Percentiles rank a stretch among this genome's conserved stretches.
These are phyloP conservation scores for Oopsacas minuta DNA, from an alignment of 37 sponge, comb jelly and placozoan genomes.

Conservation along the genomic window DNA sequence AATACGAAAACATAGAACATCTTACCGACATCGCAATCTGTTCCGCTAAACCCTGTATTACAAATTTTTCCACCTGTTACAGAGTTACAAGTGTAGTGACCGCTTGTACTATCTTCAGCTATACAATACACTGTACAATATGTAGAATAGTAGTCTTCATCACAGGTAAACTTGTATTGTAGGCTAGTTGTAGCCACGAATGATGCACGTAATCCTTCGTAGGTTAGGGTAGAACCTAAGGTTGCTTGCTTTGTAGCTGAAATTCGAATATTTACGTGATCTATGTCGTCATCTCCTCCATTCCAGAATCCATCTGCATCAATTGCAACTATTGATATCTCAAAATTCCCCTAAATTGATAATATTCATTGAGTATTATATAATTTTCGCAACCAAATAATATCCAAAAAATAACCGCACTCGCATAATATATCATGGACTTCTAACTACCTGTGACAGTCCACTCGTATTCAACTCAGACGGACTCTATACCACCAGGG, in stretches of 20 bases:
- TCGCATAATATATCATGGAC: no score
- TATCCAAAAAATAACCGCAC: no score
- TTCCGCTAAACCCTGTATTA: not conserved
- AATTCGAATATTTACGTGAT: not conserved
- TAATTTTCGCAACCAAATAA: no score
- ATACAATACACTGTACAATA: not conserved
- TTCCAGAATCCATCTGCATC: not conserved
- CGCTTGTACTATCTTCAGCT: not conserved
- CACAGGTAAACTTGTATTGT: not conserved
- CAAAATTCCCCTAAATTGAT: not conserved
- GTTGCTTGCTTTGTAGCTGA: not conserved
- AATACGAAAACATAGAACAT: no score
- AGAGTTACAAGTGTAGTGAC: not conserved
- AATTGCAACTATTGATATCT: not conserved
- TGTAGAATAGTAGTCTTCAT: not conserved
- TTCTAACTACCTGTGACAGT: no score
- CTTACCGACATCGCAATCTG: conserved; percentile 1
- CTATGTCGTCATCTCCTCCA: not conserved
- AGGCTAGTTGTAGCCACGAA: not conserved
- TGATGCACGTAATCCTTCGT: not conserved
- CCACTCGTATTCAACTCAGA: no score
- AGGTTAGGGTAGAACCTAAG: not conserved
- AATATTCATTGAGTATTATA: no score
- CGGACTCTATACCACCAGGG: no score
- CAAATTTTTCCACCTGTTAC: not conserved